These are phyloP conservation scores for Spheniscus humboldti DNA, from an alignment of 2,797 vertebrate species.

Conservation along the genomic window DNA sequence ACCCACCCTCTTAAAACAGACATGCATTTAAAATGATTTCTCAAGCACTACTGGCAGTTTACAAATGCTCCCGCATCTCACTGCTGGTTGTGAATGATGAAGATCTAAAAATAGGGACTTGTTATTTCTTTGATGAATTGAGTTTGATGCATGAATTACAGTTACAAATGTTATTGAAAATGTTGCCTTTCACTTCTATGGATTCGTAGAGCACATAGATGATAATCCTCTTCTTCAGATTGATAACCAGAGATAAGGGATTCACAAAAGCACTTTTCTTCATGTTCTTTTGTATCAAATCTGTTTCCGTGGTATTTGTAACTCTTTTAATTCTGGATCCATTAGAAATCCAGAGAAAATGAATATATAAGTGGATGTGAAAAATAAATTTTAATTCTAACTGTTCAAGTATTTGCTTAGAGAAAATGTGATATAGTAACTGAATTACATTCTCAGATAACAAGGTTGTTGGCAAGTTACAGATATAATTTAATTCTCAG, in stretches of 20 bases:
- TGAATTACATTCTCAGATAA: neutral
- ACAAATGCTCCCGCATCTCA: neutral
- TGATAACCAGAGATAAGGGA: neutral
- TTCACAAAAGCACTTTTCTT: neutral
- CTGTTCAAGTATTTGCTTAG: neutral
- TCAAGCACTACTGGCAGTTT: neutral
- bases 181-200: neutral
- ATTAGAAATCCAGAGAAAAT: neutral
- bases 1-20: neutral
- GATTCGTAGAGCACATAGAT: rapidly evolving
- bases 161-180: neutral
- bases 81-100: neutral
- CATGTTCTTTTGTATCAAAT: neutral
- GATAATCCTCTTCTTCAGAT: neutral
- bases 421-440: neutral
- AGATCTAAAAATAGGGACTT: neutral
- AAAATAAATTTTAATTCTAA: neutral
- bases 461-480: neutral
- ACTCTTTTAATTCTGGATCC: neutral
- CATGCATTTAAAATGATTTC: neutral
- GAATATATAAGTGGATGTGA: neutral
- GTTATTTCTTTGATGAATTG: neutral
- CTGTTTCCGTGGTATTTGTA: neutral
- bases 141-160: neutral
- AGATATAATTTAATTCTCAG: neutral